Conservation (phyloP, 2,888 invertebrate genomes). For the Chrysolina americana region DNA sequence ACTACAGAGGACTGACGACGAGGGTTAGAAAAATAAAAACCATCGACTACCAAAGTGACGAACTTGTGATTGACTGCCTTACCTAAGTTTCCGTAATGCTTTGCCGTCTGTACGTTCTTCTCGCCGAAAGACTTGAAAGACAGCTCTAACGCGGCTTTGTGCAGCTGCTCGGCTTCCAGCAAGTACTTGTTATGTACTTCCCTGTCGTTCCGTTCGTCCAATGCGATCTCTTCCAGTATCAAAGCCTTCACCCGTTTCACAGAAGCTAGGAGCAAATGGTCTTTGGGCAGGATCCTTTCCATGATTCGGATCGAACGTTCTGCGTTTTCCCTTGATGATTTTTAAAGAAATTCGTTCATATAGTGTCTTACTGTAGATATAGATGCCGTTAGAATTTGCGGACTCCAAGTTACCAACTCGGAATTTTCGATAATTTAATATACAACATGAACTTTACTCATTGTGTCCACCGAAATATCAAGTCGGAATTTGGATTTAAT, state of each 20-base stretch:
- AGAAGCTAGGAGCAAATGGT: slow-evolving; percentile 90
- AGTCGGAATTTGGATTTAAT: too few species aligned
- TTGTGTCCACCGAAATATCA: too few species aligned
- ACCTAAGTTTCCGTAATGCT: slow-evolving; percentile 94
- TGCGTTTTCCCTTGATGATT: slow-evolving; percentile 78
- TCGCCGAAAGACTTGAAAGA: slow-evolving; percentile 91
- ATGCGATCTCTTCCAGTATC: slow-evolving; percentile 93
- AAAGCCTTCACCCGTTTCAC: slow-evolving; percentile 93
- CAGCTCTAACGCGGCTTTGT: slow-evolving; percentile 85
- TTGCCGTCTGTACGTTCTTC: slow-evolving; percentile 94
- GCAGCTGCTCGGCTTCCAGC: slow-evolving; percentile 86
- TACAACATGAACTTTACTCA: too few species aligned
- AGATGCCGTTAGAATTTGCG: too few species aligned
- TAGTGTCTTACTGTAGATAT: too few species aligned
- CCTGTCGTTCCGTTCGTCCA: slow-evolving; percentile 76
- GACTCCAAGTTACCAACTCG: too few species aligned
- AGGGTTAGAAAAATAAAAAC: too few species aligned
- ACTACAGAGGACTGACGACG: too few species aligned
- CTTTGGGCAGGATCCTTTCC: slow-evolving; percentile 83
- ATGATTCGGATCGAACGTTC: slow-evolving; percentile 88
- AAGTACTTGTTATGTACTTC: slow-evolving; percentile 72
- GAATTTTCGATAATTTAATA: too few species aligned
- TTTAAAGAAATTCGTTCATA: too few species aligned
- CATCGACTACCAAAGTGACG: background rate
- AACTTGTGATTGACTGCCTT: background rate